These are phyloP conservation scores for Microctenopoma stevenorrisi DNA, from an alignment of 2,797 vertebrate genomes.

Conservation along the genomic window DNA sequence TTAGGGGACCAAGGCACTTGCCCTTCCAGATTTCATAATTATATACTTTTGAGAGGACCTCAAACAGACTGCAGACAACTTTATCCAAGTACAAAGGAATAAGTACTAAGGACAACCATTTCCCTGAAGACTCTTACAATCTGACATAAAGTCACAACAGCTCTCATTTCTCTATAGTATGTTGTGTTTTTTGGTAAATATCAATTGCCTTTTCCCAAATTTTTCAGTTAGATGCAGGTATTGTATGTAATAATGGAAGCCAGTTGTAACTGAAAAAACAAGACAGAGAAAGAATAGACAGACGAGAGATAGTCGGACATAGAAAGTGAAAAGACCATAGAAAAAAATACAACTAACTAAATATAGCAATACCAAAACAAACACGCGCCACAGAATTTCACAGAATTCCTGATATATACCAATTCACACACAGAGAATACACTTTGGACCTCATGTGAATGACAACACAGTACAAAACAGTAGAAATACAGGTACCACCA, in stretches of 20 bases:
- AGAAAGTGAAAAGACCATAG: slow-evolving; percentile 59
- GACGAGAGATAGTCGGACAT: slow-evolving; percentile 41
- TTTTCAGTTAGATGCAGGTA: slow-evolving; percentile 36
- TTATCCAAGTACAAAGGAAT: background rate
- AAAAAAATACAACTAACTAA: slow-evolving; percentile 74
- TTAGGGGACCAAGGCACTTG: slow-evolving; percentile 70
- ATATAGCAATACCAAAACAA: slow-evolving; percentile 76
- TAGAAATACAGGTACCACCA: slow-evolving; percentile 80
- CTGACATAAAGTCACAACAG: slow-evolving; percentile 21
- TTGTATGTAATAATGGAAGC: slow-evolving; percentile 53
- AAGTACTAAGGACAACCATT: slow-evolving; percentile 3
- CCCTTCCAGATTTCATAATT: slow-evolving; percentile 55
- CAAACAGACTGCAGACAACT: slow-evolving; percentile 19
- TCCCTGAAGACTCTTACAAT: slow-evolving; percentile 51
- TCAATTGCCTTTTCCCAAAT: slow-evolving; percentile 17
- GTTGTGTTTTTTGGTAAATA: slow-evolving; percentile 38
- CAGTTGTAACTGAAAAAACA: slow-evolving; percentile 47
- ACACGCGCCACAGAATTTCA: slow-evolving; percentile 80
- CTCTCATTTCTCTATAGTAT: slow-evolving; percentile 3
- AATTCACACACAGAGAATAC: slow-evolving; percentile 81
- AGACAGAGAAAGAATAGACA: slow-evolving; percentile 47
- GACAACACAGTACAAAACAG: slow-evolving; percentile 82
- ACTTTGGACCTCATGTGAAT: slow-evolving; percentile 83
- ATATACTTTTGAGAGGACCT: slow-evolving; percentile 31
- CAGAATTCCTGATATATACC: slow-evolving; percentile 82